Base-by-base conservation (phyloP, 2,888 invertebrate species). In the Eretmocerus hayati region DNA sequence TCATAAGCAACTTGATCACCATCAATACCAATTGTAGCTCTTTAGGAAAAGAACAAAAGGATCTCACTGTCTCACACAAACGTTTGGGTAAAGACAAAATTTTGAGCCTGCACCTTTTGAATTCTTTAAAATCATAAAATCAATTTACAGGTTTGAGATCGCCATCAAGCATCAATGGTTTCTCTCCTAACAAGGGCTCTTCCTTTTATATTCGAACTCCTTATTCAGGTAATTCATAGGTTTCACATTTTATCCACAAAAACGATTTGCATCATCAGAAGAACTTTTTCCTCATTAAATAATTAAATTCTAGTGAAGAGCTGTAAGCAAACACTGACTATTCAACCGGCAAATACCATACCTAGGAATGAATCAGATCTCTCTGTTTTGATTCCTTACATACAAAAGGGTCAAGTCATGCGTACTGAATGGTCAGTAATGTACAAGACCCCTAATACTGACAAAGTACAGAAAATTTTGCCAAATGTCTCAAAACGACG, bases 361-460 rank as follows among this genome's bases (percentile, higher is more conserved):
- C 56, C 61, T 15, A 62, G 64, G 49, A 59, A 57, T 3, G 58
- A 62, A 30, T 57, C 61, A 8, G 61, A 67, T 53, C 53, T 68
- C 22, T 65, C 66, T 0, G 62, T 62, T 22, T 53, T 71, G 44
- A 66, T 71, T 49, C 69, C 71, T 1, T 71, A 71, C 21, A 71
- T 71, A 42, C 59, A 63, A 53, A 63, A 62, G 20, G 71, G 71
- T 5, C 61, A 61, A 20, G 57, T 58, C 8, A 65, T 71, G 61
- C 64, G 71, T 2, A 62, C 52, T 0, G 69, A 69, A 42, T 61
- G 66, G 51, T 69, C 69, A 2, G 55, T 70, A 18, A 69, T 71
- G 68, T 71, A 70, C 48, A 69, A 67, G 57, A 69, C 69, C 3
- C 68, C 69, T 2, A 51, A 48, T 33, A 59, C 46, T 46, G 45